Conservation (phyloP, 92 coral and sea anemone species). For the Porites lobata region DNA sequence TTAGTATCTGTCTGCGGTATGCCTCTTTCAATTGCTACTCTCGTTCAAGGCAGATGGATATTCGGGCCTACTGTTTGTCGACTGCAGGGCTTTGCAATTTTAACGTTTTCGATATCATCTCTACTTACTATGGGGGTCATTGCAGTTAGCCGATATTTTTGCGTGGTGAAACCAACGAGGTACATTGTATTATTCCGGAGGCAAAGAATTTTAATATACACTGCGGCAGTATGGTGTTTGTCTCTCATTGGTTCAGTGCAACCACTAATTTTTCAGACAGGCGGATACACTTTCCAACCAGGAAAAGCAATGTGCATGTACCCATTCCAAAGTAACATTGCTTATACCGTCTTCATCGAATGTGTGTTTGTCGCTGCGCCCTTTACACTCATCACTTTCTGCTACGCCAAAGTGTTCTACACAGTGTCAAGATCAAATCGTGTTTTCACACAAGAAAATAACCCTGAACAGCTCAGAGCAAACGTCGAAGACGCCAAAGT, state of each 20-base stretch:
- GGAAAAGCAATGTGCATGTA: constrained; percentile 78
- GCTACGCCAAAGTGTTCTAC: constrained; percentile 36
- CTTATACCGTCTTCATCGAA: constrained; percentile 62
- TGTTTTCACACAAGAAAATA: constrained; percentile 18
- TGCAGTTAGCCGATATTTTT: constrained; percentile 41
- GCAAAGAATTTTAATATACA: not conserved
- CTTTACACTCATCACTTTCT: not conserved
- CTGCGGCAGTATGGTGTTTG: not conserved
- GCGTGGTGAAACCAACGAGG: not conserved
- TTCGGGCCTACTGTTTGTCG: constrained; percentile 29
- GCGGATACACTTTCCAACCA: constrained; percentile 69
- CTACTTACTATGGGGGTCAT: constrained; percentile 69
- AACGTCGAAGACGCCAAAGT: constrained; percentile 79
- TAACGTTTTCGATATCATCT: not conserved
- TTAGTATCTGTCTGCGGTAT: constrained; percentile 36
- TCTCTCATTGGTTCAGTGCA: constrained; percentile 66
- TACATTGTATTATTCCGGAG: not conserved
- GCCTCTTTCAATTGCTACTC: not conserved
- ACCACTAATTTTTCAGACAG: constrained; percentile 13
- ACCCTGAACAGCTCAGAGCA: constrained; percentile 68
- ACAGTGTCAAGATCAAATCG: constrained; percentile 33
- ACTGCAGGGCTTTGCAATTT: constrained; percentile 42
- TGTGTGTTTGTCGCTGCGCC: constrained; percentile 50
- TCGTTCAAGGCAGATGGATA: not conserved
- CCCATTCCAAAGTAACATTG: constrained; percentile 69